phyloP scores from a whole-genome alignment of 1,140 invertebrate species.

The Zeugodacus cucurbitae region DNA sequence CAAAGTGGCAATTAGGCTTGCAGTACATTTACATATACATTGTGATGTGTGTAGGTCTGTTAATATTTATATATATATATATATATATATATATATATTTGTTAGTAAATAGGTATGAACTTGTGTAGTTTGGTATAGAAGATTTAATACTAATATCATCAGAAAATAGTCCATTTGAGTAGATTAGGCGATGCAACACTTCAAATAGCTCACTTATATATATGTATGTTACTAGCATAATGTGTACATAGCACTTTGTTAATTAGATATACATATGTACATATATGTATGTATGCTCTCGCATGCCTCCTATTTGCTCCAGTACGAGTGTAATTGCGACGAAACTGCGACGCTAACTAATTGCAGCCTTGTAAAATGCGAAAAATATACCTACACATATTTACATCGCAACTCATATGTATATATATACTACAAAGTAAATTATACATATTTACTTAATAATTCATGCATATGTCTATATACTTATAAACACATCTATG shows the following conservation, averaged over 20 bases:
- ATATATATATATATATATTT: background rate
- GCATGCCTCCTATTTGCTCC: background rate
- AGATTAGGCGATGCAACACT: no score
- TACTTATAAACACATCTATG: background rate
- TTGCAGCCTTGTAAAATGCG: background rate
- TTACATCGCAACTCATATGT: background rate
- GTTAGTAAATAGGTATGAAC: no score
- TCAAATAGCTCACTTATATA: no score
- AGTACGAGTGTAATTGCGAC: background rate
- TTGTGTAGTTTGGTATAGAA: background rate
- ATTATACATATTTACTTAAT: background rate
- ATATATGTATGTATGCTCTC: background rate
- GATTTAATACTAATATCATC: no score
- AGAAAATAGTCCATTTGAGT: background rate
- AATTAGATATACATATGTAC: background rate
- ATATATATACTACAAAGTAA: no score
- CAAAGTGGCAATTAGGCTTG: background rate
- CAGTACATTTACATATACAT: background rate
- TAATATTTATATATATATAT: no score
- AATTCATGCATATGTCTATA: background rate
- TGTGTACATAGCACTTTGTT: no score
- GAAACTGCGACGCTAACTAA: background rate
- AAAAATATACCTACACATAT: background rate
- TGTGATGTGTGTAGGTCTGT: no score
- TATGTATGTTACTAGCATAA: no score